Percentiles rank a stretch among this genome's conserved stretches.
phyloP scores from a whole-genome alignment of 1,140 invertebrate species.

The Coptotermes formosanus region DNA sequence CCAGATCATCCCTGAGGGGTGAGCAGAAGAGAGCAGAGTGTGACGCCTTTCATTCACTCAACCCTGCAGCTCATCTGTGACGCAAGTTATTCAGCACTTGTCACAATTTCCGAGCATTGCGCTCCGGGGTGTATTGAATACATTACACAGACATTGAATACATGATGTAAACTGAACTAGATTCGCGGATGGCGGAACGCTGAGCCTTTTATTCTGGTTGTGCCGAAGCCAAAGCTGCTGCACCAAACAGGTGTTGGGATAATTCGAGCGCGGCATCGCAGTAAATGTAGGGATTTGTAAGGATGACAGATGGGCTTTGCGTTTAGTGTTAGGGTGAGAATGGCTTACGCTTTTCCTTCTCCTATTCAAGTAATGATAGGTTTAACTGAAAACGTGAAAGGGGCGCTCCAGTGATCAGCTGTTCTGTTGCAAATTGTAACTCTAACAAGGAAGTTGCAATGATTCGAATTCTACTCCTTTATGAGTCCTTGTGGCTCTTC shows the following conservation, averaged over 20 bases:
- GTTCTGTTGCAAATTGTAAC: background rate
- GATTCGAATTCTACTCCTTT: no score
- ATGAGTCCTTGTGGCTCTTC: no score
- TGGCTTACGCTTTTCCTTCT: background rate
- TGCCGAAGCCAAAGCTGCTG: background rate
- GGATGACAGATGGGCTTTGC: slow-evolving; percentile 1
- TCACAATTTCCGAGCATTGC: slow-evolving; percentile 9
- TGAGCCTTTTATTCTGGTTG: background rate
- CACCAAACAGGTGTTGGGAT: background rate
- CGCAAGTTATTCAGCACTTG: slow-evolving; percentile 9
- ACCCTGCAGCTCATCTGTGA: slow-evolving; percentile 12
- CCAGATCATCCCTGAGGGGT: background rate
- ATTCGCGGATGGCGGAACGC: no score
- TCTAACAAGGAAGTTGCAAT: background rate
- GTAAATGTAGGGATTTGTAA: background rate
- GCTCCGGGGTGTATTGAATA: slow-evolving; percentile 9
- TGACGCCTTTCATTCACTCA: slow-evolving; percentile 5
- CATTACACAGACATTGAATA: slow-evolving; percentile 15
- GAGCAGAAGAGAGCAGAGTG: background rate
- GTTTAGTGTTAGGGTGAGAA: background rate
- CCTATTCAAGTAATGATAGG: background rate
- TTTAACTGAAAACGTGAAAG: background rate
- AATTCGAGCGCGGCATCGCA: background rate
- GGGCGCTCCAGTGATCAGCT: background rate
- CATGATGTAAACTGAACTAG: slow-evolving; percentile 13